Percentiles rank a stretch among this genome's conserved stretches.
Evolutionary conservation across 2,888 invertebrate genomes (phyloP).

Genomic region (Tachystola acroxantha): DNA sequence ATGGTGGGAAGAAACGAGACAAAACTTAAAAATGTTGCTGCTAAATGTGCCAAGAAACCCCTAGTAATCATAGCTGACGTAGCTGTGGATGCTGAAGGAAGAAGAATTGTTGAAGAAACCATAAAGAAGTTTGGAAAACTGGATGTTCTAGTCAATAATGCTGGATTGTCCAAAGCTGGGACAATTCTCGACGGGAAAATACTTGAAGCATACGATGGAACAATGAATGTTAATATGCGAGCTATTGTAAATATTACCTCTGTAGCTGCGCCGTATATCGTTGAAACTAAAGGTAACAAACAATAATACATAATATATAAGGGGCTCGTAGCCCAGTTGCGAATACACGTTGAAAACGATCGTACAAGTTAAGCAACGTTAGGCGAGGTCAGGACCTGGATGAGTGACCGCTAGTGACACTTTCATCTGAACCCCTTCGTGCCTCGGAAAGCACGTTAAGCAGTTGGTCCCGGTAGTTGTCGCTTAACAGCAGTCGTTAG

Average conservation of each 20-base stretch:
- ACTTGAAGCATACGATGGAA: conserved; percentile 26
- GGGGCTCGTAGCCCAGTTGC: too few species aligned
- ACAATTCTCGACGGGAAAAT: conserved; percentile 18
- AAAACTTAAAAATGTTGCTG: conserved; percentile 77
- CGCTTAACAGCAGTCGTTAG: too few species aligned
- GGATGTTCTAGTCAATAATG: conserved; percentile 36
- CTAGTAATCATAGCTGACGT: conserved; percentile 33
- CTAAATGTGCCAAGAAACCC: conserved; percentile 17
- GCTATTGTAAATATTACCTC: conserved; percentile 27
- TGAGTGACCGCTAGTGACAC: too few species aligned
- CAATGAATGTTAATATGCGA: conserved; percentile 35
- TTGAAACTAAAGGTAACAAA: conserved; percentile 28
- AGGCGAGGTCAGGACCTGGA: too few species aligned
- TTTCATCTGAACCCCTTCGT: too few species aligned
- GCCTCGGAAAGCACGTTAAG: too few species aligned
- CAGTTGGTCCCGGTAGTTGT: too few species aligned
- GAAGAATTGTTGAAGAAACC: too few species aligned
- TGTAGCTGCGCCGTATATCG: conserved; percentile 28
- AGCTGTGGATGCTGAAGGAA: conserved; percentile 27
- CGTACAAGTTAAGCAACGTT: too few species aligned
- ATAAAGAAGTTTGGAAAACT: conserved; percentile 31
- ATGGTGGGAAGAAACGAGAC: conserved; percentile 81
- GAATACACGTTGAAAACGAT: too few species aligned
- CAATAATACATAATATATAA: background rate
- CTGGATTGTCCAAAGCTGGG: conserved; percentile 29